phyloP scores from a whole-genome alignment of 2,888 invertebrate species.

The Ectropis crepuscularia region DNA sequence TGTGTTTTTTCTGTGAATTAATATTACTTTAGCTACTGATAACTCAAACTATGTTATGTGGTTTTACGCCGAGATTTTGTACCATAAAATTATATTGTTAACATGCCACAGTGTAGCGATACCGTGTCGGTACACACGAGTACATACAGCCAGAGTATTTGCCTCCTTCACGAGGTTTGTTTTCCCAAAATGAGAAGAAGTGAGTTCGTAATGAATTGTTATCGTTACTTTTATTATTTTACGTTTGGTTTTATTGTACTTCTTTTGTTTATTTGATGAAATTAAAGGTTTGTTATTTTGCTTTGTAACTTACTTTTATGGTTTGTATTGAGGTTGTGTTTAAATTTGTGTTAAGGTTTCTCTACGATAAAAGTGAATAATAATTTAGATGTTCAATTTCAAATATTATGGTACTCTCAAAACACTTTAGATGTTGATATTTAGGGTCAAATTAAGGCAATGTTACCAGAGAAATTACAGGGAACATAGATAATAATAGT shows the following conservation, averaged over 20 bases:
- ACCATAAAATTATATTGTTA: slow-evolving; percentile 44
- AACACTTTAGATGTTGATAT: too few species aligned
- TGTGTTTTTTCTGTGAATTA: background rate
- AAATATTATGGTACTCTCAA: too few species aligned
- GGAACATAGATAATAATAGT: too few species aligned
- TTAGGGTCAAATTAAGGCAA: too few species aligned
- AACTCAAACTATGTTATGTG: slow-evolving; percentile 8
- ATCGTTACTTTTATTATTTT: slow-evolving; percentile 15
- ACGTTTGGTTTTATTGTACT: slow-evolving; percentile 10
- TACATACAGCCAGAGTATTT: slow-evolving; percentile 24
- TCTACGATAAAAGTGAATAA: too few species aligned
- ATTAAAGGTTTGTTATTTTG: slow-evolving; percentile 2
- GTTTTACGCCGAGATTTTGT: slow-evolving; percentile 29
- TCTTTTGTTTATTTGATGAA: slow-evolving; percentile 5
- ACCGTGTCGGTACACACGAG: slow-evolving; percentile 20
- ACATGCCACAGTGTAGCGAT: slow-evolving; percentile 37
- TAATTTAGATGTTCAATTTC: too few species aligned
- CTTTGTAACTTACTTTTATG: slow-evolving; percentile 3
- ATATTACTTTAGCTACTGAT: slow-evolving; percentile 10
- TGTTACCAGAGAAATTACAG: too few species aligned
- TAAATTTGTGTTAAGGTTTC: too few species aligned
- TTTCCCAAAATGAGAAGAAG: slow-evolving; percentile 16
- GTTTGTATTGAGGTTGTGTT: too few species aligned
- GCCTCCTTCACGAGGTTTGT: slow-evolving; percentile 22
- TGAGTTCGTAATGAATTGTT: slow-evolving; percentile 21